These are phyloP conservation scores for Gymnarchus niloticus DNA, from an alignment of 2,113 vertebrate genomes.

Conservation along the genomic window DNA sequence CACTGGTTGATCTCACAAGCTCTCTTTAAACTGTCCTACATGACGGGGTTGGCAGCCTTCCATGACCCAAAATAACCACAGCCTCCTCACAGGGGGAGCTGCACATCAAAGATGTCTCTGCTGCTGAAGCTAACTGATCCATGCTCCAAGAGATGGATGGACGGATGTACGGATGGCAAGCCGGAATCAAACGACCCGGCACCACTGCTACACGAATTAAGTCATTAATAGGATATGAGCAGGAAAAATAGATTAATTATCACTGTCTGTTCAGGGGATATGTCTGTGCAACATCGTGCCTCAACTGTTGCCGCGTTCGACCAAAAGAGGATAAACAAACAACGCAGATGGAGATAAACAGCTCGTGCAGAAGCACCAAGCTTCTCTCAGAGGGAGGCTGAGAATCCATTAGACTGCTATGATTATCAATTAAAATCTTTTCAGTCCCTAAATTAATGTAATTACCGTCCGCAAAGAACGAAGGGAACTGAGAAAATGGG, in stretches of 20 bases:
- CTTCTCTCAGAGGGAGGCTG: slow-evolving; percentile 32
- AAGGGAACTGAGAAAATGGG: slow-evolving; percentile 5
- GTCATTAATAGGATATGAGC: slow-evolving; percentile 38
- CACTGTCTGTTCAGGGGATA: slow-evolving; percentile 24
- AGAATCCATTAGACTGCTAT: slow-evolving; percentile 45
- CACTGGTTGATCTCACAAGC: not conserved
- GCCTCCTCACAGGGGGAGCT: not conserved
- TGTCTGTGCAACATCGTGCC: slow-evolving; percentile 8
- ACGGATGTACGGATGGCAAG: slow-evolving; percentile 26
- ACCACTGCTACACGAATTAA: slow-evolving; percentile 30
- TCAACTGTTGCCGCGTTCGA: slow-evolving; percentile 29
- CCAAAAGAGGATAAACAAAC: slow-evolving; percentile 32
- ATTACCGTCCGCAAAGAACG: slow-evolving; percentile 27
- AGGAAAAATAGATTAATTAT: slow-evolving; percentile 40
- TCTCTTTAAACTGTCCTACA: not conserved
- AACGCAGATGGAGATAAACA: slow-evolving; percentile 31
- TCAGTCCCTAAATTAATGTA: slow-evolving; percentile 37
- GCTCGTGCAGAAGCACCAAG: slow-evolving; percentile 14
- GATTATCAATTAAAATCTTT: slow-evolving; percentile 43
- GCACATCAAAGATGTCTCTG: not conserved
- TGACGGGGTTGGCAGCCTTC: not conserved
- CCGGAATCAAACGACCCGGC: slow-evolving; percentile 30
- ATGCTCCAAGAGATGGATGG: slow-evolving; percentile 25
- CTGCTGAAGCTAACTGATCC: slow-evolving; percentile 26
- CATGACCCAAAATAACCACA: not conserved